Conservation (phyloP, 2,797 vertebrate species). For the Urophycis tenuis region DNA sequence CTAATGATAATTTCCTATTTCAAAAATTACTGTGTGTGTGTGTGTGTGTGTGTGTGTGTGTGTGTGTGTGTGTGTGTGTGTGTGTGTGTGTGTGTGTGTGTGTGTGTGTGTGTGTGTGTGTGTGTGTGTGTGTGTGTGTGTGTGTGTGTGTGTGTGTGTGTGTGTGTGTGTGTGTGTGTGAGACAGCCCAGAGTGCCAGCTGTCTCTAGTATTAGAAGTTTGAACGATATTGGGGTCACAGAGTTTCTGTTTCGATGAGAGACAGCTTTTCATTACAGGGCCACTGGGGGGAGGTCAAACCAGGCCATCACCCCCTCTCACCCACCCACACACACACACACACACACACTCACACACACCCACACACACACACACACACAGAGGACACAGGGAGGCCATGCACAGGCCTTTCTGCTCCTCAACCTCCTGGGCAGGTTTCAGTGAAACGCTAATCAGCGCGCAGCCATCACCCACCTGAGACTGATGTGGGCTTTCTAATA, state of each 20-base stretch:
- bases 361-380: slow-evolving; percentile 4
- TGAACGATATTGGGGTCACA: slow-evolving; percentile 50
- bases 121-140: background rate
- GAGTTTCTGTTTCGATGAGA: slow-evolving; percentile 36
- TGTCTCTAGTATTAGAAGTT: slow-evolving; percentile 43
- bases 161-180: background rate
- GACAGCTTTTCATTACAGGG: slow-evolving; percentile 46
- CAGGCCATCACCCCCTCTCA: slow-evolving; percentile 24
- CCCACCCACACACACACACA: background rate
- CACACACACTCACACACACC: slow-evolving; percentile 1
- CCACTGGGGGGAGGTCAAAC: slow-evolving; percentile 31
- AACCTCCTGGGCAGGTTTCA: background rate
- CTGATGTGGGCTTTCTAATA: background rate
- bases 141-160: too few relatives aligned
- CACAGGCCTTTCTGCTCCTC: background rate
- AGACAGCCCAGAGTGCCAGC: slow-evolving; percentile 15
- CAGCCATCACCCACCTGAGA: background rate
- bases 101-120: too few relatives aligned
- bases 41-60: too few relatives aligned
- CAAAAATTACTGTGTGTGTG: background rate
- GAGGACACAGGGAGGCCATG: background rate
- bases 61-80: too few relatives aligned
- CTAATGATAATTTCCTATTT: background rate
- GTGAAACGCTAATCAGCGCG: background rate
- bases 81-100: too few relatives aligned